Evolutionary conservation across 2,797 vertebrate genomes (phyloP), one percentile per base, ranked within the genome.

Genomic region (Gymnocypris eckloni): DNA sequence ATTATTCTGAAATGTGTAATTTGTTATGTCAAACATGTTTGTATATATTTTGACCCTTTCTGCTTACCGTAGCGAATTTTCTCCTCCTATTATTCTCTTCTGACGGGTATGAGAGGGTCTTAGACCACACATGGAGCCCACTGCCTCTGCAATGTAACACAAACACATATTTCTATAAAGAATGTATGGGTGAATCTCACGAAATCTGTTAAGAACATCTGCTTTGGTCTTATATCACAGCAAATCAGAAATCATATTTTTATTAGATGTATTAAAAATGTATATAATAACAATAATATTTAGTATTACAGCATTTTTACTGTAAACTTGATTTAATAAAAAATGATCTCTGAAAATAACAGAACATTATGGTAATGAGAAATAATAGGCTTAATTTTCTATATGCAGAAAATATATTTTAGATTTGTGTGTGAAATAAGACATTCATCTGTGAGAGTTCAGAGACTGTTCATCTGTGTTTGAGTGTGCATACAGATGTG

Each of bases 71-170:
- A 98, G 95, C 88, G 98, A 98, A 93, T 99, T 99, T 91, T 96
- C 97, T 77, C 98, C 98, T 87, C 98, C 98, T 87, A 99, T 97
- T 92, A 99, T 99, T 89, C 98, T 94, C 76, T 98, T 98, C 91
- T 98, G 97, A 83, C 98, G 97, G 86, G 94, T 95, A 89, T 97
- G 97, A 78, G 96, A 88, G 85, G 97, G 94, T 87, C 97, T 95
- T 92, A 97, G 39, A 86, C 98, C 98, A 87, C 98, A 99, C 83
- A 96, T 94, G 78, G 95, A 94, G 81, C 92, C 91, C 76, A 94
- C 93, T 70, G 94, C 90, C 92, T 95, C 98, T 99, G 94, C 50
- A 81, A 52, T 37, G 48, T 92, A 88, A 92, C 64, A 93, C 91
- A 93, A 92, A 84, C 59, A 86, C 56, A 84, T 45, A 16, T 52